phyloP scores from a whole-genome alignment of 2,888 invertebrate species.

The Deroplatys truncata region DNA sequence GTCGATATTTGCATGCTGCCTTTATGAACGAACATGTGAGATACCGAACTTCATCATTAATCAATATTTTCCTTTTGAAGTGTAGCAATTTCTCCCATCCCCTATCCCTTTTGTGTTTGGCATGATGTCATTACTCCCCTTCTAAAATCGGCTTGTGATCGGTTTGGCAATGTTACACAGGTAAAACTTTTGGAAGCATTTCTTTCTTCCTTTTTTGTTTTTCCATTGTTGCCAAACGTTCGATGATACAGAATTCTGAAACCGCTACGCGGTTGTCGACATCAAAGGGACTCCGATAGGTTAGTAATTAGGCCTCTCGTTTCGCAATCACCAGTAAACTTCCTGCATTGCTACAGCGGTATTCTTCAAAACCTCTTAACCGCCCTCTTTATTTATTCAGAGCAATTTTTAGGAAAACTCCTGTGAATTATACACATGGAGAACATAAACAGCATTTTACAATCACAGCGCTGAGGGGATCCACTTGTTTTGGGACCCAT shows the following conservation, averaged over 20 bases:
- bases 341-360: background rate
- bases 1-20: background rate
- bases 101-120: background rate
- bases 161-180: background rate
- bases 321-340: background rate
- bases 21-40: background rate
- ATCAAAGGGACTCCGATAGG: background rate
- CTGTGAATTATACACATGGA: background rate
- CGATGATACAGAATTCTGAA: background rate
- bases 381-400: background rate
- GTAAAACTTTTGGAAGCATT: background rate
- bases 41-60: background rate
- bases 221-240: background rate
- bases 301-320: background rate
- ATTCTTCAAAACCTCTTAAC: background rate
- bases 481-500: background rate
- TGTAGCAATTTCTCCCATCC: background rate
- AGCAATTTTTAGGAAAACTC: background rate
- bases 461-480: background rate
- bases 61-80: background rate
- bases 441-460: background rate
- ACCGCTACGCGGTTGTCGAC: background rate
- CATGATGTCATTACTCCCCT: background rate
- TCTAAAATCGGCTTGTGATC: background rate
- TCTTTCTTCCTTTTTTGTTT: background rate